These are phyloP conservation scores for Protosalanx chinensis DNA, from an alignment of 2,797 vertebrate genomes.

Conservation along the genomic window DNA sequence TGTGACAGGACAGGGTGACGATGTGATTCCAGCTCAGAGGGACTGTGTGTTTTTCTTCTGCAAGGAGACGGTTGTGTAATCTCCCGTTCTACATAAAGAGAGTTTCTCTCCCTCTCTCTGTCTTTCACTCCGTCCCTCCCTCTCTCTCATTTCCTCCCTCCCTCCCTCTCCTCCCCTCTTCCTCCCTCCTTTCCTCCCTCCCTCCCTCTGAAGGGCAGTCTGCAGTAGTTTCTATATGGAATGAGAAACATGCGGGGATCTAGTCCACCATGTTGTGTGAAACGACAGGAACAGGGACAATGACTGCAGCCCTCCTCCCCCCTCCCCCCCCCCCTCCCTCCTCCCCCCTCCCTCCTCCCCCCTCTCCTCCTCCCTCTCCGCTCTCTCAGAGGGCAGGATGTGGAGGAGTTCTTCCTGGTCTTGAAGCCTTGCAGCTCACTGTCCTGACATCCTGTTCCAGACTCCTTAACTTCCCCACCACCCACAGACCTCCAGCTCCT, in stretches of 20 bases:
- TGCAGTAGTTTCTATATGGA: slow-evolving; percentile 19
- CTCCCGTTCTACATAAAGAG: not conserved
- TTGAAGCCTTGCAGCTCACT: no score
- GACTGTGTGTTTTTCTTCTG: no score
- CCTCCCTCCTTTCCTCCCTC: not conserved
- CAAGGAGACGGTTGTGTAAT: not conserved
- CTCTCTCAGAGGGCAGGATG: not conserved
- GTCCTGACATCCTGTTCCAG: no score
- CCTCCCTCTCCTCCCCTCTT: not conserved
- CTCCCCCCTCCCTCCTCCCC: not conserved
- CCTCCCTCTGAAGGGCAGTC: not conserved
- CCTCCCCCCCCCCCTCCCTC: not conserved
- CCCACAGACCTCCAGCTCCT: no score
- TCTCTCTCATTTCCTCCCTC: not conserved
- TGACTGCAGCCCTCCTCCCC: not conserved
- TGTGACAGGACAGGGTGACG: not conserved
- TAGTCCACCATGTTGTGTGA: slow-evolving; percentile 33
- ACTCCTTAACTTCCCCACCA: no score
- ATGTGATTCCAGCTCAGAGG: not conserved
- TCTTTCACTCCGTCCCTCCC: not conserved
- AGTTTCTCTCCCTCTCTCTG: not conserved
- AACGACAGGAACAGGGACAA: slow-evolving; percentile 54
- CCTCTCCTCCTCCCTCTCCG: not conserved
- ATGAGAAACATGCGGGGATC: slow-evolving; percentile 56
- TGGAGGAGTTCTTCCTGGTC: not conserved